Percentiles rank a stretch among this genome's conserved stretches.
Conservation (phyloP, 2,113 vertebrate genomes). For the Trichechus manatus region DNA sequence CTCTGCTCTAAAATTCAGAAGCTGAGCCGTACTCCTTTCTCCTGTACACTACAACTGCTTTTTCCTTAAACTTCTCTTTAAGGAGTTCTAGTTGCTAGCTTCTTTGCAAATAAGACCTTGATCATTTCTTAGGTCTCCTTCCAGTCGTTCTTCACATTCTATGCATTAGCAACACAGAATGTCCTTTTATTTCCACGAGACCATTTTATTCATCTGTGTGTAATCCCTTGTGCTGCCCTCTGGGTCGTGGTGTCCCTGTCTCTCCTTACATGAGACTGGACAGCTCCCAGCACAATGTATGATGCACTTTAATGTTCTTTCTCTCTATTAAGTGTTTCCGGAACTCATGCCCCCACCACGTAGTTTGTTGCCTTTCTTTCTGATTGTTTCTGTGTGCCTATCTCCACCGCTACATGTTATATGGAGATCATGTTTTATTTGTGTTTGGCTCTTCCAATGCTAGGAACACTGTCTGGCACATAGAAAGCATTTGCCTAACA, state of each 20-base stretch:
- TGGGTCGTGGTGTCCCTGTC: fast-evolving
- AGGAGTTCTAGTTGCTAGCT: neutral
- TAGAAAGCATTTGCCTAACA: neutral
- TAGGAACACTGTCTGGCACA: neutral
- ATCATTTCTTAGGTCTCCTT: neutral
- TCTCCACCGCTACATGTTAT: neutral
- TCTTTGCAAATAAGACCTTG: neutral
- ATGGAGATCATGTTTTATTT: neutral
- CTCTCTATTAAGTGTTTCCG: neutral
- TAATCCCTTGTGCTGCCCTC: neutral
- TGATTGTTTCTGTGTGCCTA: neutral
- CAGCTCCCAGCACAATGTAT: neutral
- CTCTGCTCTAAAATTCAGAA: neutral
- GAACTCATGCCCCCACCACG: neutral
- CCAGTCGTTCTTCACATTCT: neutral
- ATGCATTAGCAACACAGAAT: neutral
- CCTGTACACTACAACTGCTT: neutral
- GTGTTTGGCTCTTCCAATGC: neutral
- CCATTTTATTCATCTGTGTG: neutral
- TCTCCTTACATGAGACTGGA: neutral
- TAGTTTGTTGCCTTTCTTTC: neutral
- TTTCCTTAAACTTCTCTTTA: neutral
- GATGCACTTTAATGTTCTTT: neutral
- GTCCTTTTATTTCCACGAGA: neutral
- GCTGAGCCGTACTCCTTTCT: fast-evolving